phyloP scores from a whole-genome alignment of 2,113 vertebrate species.

The Odontophorus gujanensis region DNA sequence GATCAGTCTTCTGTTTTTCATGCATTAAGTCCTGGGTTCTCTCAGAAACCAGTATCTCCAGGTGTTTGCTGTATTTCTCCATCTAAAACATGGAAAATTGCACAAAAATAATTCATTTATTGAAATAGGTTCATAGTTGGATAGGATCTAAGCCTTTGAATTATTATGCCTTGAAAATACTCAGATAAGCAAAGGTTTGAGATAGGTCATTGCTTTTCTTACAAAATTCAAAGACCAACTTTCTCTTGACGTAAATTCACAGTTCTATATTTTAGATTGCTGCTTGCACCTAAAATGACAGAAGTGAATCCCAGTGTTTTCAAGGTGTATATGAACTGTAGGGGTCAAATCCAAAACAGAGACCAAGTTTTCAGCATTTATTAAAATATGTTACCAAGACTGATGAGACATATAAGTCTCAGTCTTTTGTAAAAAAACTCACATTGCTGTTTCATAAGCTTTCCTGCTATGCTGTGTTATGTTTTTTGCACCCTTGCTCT shows the following conservation, averaged over 20 bases:
- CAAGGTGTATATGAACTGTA: not conserved
- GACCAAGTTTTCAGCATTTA: not conserved
- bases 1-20: conserved; percentile 88
- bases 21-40: conserved; percentile 86
- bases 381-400: not conserved
- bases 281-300: not conserved
- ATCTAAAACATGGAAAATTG: conserved; percentile 75
- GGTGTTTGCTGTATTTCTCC: conserved; percentile 92
- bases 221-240: not conserved
- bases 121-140: not conserved
- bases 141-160: not conserved
- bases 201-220: not conserved
- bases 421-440: not conserved
- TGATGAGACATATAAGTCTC: not conserved
- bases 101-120: not conserved
- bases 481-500: not conserved
- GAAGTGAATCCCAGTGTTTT: not conserved
- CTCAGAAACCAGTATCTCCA: conserved; percentile 87
- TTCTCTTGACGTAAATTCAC: not conserved
- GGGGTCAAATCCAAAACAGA: not conserved
- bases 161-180: not conserved
- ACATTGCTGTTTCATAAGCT: not conserved
- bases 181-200: not conserved
- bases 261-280: not conserved
- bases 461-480: not conserved